These are phyloP conservation scores for Cerastis rubricosa DNA, from an alignment of 2,888 invertebrate species.

Conservation along the genomic window DNA sequence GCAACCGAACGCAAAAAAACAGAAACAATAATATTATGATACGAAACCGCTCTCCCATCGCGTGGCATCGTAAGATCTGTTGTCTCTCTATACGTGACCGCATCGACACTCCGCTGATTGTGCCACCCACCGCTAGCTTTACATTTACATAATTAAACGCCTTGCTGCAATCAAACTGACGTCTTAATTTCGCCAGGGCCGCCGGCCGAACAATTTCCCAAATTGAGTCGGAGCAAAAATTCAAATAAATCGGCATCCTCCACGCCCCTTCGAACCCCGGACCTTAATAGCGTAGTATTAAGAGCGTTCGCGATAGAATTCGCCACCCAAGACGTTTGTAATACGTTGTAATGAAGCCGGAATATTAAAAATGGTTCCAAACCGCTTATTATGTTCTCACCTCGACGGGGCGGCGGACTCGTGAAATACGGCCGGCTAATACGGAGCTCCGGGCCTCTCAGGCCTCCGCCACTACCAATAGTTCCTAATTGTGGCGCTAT, in stretches of 20 bases:
- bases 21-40: conserved; percentile 62
- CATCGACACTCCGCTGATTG: conserved; percentile 82
- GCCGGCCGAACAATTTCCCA: conserved; percentile 89
- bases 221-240: conserved; percentile 90
- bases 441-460: conserved; percentile 75
- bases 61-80: conserved; percentile 81
- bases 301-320: conserved; percentile 90
- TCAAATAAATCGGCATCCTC: conserved; percentile 88
- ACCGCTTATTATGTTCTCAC: conserved; percentile 91
- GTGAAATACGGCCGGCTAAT: conserved; percentile 89
- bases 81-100: conserved; percentile 85
- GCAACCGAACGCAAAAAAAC: conserved; percentile 61
- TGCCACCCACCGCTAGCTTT: conserved; percentile 88
- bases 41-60: conserved; percentile 59
- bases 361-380: conserved; percentile 90
- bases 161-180: conserved; percentile 89
- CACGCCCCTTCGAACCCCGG: conserved; percentile 75
- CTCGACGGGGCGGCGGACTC: conserved; percentile 87
- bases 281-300: conserved; percentile 88
- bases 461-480: conserved; percentile 76
- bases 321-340: conserved; percentile 91
- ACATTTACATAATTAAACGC: conserved; percentile 91
- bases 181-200: conserved; percentile 90
- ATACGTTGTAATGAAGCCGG: conserved; percentile 90
- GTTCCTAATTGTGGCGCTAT: conserved; percentile 83